A percentile compares a stretch with the other conserved stretches of the same genome.
phyloP scores from a whole-genome alignment of 2,113 vertebrate species.

The Gasterosteus nipponicus region DNA sequence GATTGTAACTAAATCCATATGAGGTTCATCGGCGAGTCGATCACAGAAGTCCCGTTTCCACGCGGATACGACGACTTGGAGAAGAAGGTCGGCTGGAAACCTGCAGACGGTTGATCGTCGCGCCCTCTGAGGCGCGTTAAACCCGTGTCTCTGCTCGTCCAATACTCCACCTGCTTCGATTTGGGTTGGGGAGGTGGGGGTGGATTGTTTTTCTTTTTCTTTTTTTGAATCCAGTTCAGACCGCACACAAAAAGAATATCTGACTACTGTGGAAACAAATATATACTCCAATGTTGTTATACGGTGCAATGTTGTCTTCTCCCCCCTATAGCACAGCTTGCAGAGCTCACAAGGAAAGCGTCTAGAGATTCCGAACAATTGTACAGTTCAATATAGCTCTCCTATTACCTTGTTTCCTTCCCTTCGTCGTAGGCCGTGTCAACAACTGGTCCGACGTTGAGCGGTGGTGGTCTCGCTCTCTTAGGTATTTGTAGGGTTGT shows the following conservation, averaged over 20 bases:
- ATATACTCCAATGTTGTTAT: conserved; percentile 86
- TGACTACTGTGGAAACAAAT: conserved; percentile 46
- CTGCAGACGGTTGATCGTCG: conserved; percentile 14
- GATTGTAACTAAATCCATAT: neutral
- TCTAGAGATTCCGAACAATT: conserved; percentile 89
- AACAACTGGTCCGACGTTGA: conserved; percentile 79
- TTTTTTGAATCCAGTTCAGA: conserved; percentile 39
- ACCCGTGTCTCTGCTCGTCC: conserved; percentile 7
- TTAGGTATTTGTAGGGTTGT: conserved; percentile 86
- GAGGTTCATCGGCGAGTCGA: neutral
- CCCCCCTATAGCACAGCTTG: conserved; percentile 84
- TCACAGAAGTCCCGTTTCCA: conserved; percentile 11
- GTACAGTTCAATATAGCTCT: conserved; percentile 88
- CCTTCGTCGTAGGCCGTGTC: conserved; percentile 70
- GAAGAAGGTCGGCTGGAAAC: conserved; percentile 9
- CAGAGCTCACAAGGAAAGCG: conserved; percentile 78
- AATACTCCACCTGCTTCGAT: conserved; percentile 34
- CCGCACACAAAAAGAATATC: conserved; percentile 55
- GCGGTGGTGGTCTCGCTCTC: conserved; percentile 85
- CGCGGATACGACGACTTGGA: neutral
- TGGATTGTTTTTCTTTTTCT: neutral
- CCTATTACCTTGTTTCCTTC: conserved; percentile 31
- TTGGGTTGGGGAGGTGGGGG: neutral
- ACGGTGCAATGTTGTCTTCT: conserved; percentile 86
- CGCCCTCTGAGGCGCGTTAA: conserved; percentile 27